Evolutionary conservation across 1,140 invertebrate species (phyloP), one percentile per base, ranked within the genome.

Genomic region (Ladona fulva): DNA sequence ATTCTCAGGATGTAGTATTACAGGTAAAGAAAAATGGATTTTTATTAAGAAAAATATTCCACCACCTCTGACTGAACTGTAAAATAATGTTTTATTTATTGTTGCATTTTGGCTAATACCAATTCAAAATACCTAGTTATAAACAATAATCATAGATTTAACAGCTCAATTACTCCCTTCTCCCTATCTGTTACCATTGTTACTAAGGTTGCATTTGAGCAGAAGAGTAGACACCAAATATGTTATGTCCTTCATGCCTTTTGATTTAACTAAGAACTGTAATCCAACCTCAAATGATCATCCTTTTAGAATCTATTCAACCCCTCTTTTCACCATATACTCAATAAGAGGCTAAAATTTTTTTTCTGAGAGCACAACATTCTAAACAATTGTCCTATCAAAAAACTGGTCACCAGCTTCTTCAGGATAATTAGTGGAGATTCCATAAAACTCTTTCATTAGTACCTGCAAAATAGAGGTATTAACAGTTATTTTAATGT

Each of bases 341-440:
- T 37, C 29, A 37, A 37, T 37, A 37, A 37, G 29, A 37, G 29
- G 29, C 29, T 37, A 37, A n/a, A n/a, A n/a, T 37, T 37, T 37
- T 19, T 66, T 66, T 66, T 66, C 52, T 66, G 16, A 66, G 52
- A 66, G 52, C 52, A 66, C 52, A 66, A 66, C 52, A 66, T 66
- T 66, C 52, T 66, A 66, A 16, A 66, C 16, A 22, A 66, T 16
- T 66, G 16, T 66, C n/a, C 52, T 66, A 66, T 37, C 52, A 22
- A 66, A 66, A 66, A 22, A 19, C 52, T 22, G n/a, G 1, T 19
- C 52, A 66, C 52, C 52, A 66, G 52, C n/a, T 66, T 16, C 14
- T 66, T 66, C 29, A 37, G 29, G 8, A 37, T 66, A 66, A 6
- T 66, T 22, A 66, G 16, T 6, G 52, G 14, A 66, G 52, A 66